Evolutionary conservation across 2,113 vertebrate species (phyloP).

Genomic region (Platysteira castanea): DNA sequence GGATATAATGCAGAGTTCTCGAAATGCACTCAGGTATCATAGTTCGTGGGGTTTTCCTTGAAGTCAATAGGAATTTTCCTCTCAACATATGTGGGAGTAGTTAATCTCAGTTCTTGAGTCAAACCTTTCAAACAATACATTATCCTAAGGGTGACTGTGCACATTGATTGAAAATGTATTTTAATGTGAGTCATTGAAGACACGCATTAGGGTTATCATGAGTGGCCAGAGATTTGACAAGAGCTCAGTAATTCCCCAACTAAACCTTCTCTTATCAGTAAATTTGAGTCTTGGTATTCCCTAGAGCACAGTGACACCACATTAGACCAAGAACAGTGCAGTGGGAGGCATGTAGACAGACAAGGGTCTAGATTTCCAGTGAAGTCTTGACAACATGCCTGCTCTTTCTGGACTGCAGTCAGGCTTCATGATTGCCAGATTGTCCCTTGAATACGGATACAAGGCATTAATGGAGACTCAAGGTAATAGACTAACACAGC

Average conservation of each 20-base stretch:
- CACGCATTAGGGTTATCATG: rapidly evolving
- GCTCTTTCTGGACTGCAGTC: neutral
- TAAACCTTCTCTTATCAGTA: neutral
- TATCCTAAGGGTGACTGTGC: too few relatives aligned
- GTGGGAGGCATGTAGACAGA: neutral
- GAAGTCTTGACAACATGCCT: neutral
- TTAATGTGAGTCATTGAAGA: neutral
- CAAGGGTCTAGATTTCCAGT: neutral
- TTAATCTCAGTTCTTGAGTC: neutral
- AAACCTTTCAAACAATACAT: neutral
- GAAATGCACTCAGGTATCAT: neutral
- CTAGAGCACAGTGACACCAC: neutral
- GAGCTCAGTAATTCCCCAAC: neutral
- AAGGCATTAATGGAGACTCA: neutral
- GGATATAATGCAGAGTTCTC: neutral
- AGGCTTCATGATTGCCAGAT: neutral
- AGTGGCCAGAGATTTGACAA: neutral
- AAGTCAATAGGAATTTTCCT: neutral
- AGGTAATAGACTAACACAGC: neutral
- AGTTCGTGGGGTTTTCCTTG: neutral
- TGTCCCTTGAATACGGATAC: neutral
- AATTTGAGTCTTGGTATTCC: neutral
- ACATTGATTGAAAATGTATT: neutral
- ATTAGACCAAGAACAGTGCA: neutral
- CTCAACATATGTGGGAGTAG: neutral